Percentiles rank a stretch among this genome's conserved stretches.
Conservation (phyloP, 2,797 vertebrate species). For the Acanthurus lineatus region DNA sequence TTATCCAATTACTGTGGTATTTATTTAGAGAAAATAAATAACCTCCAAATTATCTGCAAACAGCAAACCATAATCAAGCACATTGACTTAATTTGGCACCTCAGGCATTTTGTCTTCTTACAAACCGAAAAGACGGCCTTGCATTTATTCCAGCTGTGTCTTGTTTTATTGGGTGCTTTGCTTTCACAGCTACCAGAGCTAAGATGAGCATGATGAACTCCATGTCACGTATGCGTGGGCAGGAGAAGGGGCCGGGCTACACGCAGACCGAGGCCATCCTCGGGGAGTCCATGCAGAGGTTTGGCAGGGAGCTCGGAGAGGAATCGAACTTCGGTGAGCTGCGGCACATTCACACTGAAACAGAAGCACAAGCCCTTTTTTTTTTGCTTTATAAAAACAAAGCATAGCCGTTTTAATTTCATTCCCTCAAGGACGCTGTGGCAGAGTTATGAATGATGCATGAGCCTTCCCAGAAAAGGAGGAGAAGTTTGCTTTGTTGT, state of each 20-base stretch:
- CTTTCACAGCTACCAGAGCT: constrained; percentile 92
- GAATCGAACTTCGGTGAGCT: constrained; percentile 95
- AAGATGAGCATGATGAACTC: constrained; percentile 99
- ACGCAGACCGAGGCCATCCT: constrained; percentile 94
- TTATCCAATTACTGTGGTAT: fast-evolving
- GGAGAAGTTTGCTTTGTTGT: constrained; percentile 19
- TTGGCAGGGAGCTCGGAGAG: constrained; percentile 95
- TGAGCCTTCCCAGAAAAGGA: constrained; percentile 28
- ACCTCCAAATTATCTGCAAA: constrained; percentile 7
- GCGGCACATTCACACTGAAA: constrained; percentile 10
- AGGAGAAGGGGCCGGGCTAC: constrained; percentile 97
- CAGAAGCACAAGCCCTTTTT: neutral
- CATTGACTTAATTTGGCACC: neutral
- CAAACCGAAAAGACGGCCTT: no score
- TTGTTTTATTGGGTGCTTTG: constrained; percentile 12
- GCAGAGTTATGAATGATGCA: constrained; percentile 49
- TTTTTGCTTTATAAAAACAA: constrained; percentile 27
- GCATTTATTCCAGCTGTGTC: neutral
- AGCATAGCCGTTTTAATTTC: constrained; percentile 13
- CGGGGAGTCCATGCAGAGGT: constrained; percentile 96
- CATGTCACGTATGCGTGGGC: constrained; percentile 98
- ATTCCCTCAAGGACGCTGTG: constrained; percentile 25
- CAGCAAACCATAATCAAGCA: neutral
- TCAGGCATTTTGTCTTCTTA: neutral
- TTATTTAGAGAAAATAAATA: neutral